Evolutionary conservation across 2,113 vertebrate species (phyloP).

Genomic region (Paradisaea rubra): DNA sequence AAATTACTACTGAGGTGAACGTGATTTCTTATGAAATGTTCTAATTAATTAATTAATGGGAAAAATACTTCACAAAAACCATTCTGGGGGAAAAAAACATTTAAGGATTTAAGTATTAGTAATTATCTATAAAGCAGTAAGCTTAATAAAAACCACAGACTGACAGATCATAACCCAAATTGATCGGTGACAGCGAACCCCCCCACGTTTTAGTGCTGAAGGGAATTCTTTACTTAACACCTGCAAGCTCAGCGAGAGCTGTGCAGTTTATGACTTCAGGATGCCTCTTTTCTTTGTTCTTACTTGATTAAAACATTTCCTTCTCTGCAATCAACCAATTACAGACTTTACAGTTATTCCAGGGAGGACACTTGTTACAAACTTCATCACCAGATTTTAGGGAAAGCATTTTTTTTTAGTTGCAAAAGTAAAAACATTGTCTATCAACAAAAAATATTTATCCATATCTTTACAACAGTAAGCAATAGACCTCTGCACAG

Average conservation of each 20-base stretch:
- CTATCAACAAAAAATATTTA: neutral
- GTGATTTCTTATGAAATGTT: neutral
- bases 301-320: neutral
- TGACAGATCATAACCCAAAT: neutral
- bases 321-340: neutral
- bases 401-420: neutral
- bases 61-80: neutral
- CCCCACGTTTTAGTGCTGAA: neutral
- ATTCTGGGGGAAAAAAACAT: neutral
- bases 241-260: neutral
- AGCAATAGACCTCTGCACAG: neutral
- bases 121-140: neutral
- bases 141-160: neutral
- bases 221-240: neutral
- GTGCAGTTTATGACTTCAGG: neutral
- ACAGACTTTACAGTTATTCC: neutral
- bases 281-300: neutral
- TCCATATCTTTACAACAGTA: fast-evolving
- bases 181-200: neutral
- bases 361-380: neutral
- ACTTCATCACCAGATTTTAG: fast-evolving
- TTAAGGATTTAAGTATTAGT: neutral
- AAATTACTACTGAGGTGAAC: neutral
- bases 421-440: neutral
- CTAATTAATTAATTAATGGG: neutral